Evolutionary conservation across 2,113 vertebrate genomes (phyloP).

Genomic region (Apus apus): DNA sequence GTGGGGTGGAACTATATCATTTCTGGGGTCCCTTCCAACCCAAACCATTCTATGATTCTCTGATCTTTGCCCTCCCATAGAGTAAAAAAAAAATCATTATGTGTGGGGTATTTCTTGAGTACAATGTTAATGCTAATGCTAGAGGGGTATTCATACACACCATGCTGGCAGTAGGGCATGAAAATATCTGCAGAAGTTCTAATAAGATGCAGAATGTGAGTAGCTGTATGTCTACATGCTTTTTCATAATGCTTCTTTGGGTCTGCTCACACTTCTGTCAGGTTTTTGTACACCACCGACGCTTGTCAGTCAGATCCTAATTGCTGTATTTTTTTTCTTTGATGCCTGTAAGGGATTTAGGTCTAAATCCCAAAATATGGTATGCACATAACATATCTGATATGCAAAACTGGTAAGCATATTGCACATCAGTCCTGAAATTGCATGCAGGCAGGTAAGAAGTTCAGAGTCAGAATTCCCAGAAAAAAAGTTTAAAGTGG

Average conservation of each 20-base stretch:
- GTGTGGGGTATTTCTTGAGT: neutral
- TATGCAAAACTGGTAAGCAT: neutral
- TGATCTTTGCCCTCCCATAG: neutral
- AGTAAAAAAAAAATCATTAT: neutral
- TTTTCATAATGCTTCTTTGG: neutral
- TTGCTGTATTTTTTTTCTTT: neutral
- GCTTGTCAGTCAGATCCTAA: neutral
- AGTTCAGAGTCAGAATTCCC: neutral
- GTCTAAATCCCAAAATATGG: neutral
- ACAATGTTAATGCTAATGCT: neutral
- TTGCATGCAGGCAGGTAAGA: neutral
- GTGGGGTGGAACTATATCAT: too few species aligned
- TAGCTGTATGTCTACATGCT: neutral
- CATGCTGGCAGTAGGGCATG: neutral
- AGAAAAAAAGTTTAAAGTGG: neutral
- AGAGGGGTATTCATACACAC: neutral
- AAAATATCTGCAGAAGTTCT: neutral
- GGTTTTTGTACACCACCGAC: neutral
- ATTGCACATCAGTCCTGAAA: neutral
- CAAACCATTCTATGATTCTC: too few species aligned
- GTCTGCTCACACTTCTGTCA: neutral
- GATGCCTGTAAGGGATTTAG: neutral
- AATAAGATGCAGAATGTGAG: neutral
- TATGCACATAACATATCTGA: neutral
- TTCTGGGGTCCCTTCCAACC: too few species aligned